Evolutionary conservation across 1,140 invertebrate genomes (phyloP), one percentile per base, ranked within the genome.

Genomic region (Drosophila elegans): DNA sequence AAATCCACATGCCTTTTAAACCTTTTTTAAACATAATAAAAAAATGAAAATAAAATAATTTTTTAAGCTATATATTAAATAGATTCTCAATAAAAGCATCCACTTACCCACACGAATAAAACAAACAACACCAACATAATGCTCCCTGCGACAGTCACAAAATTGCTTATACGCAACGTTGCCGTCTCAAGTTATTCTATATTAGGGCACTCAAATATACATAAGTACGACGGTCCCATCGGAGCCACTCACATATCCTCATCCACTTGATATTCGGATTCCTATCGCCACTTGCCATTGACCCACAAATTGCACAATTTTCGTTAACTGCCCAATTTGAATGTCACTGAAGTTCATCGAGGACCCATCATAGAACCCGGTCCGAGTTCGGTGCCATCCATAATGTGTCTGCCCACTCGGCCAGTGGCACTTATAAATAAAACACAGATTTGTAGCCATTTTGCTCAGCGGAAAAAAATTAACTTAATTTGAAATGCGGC

Each of bases 381-480:
- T 11, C 46, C 45, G 54, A 45, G 42, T 27, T 52, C 44, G 36
- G n/a, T 21, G 68, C 51, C 52, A 57, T 72, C 61, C 57, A 72
- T 78, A 74, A 78, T 82, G 49, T 60, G 62, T 62, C 59, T 74
- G 68, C 62, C 51, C 74, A 69, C 66, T 64, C 44, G 74, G 21
- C 29, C 39, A 61, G 60, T 55, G 67, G 41, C 53, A 62, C 71
- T 79, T 84, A 80, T 83, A 76, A 83, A 83, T 84, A 84, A 80
- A 79, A 84, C 60, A 79, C 71, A 79, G 73, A 83, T 84, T 84
- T 84, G 71, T 67, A 66, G 71, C 45, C 60, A 81, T 77, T 72
- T 72, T 57, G 60, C 61, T 53, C 38, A 64, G 71, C 34, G 46
- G 41, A 57, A 57, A 57, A 57, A 69, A 56, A 66, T 51, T 73